Percentiles rank a stretch among this genome's conserved stretches.
These are phyloP conservation scores for Eumaeus atala DNA, from an alignment of 1,140 invertebrate species.

Conservation along the genomic window DNA sequence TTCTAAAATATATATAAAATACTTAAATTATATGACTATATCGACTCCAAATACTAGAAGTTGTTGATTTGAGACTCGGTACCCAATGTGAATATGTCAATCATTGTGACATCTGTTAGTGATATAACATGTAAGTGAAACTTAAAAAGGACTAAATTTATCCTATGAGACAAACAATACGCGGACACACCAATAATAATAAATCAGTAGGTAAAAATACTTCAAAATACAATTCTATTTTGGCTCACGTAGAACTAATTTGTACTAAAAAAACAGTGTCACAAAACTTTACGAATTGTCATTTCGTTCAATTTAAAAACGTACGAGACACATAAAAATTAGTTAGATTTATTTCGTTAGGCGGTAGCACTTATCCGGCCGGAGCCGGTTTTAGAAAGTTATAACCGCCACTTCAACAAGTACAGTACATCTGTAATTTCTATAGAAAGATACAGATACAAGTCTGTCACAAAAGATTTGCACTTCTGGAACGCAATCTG, in stretches of 20 bases:
- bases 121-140: slow-evolving; percentile 3
- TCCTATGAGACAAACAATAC: slow-evolving; percentile 20
- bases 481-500: too few relatives aligned
- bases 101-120: slow-evolving; percentile 10
- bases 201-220: slow-evolving; percentile 16
- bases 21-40: slow-evolving; percentile 46
- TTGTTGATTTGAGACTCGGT: slow-evolving; percentile 47
- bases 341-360: neutral
- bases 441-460: too few relatives aligned
- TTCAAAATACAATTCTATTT: slow-evolving; percentile 14
- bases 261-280: slow-evolving; percentile 26
- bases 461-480: too few relatives aligned
- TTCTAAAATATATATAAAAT: slow-evolving; percentile 26
- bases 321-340: neutral
- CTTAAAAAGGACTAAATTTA: slow-evolving; percentile 16
- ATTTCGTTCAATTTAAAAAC: slow-evolving; percentile 17
- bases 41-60: slow-evolving; percentile 36
- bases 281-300: slow-evolving; percentile 21
- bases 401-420: too few relatives aligned
- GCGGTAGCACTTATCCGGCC: slow-evolving; percentile 8
- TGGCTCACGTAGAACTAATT: slow-evolving; percentile 27
- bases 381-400: too few relatives aligned
- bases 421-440: too few relatives aligned
- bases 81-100: slow-evolving; percentile 18
- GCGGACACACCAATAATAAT: slow-evolving; percentile 18